Evolutionary conservation across 2,113 vertebrate genomes (phyloP), one percentile per base, ranked within the genome.

Genomic region (Camarhynchus parvulus): DNA sequence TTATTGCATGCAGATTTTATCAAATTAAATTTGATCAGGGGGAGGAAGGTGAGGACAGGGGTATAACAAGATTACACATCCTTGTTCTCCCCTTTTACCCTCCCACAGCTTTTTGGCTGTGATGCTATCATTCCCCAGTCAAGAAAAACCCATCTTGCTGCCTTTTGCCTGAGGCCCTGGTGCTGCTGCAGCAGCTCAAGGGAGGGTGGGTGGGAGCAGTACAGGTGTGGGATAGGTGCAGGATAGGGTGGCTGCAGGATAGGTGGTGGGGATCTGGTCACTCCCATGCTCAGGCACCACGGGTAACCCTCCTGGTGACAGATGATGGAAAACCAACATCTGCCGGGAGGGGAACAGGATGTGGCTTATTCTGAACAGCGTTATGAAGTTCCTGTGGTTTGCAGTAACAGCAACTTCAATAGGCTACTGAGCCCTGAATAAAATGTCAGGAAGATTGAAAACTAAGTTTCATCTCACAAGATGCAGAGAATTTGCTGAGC

Each of bases 1-100:
- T 91, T 97, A 96, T 73, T 90, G 94, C 83, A 59, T 11, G 77
- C 90, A 83, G 95, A 89, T 96, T 97, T 95, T 85, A 94, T 90
- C 83, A 93, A 91, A 96, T 95, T 97, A 95, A 95, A 96, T 95
- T 91, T 89, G 76, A 89, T 90, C 13, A 16, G 22, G 33, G 50
- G 62, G 69, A 85, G 62, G 88, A 95, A 96, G 91, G 89, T 72
- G 77, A 92, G 55, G 87, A 83, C 1, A 2, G 15, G 22, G 9
- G 2, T 50, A n/a, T 83, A 94, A 94, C 1, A 9, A 50, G 46
- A 81, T 83, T 90, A 44, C 44, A 83, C 2, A 7, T 74, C 73
- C 75, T 90, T 67, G 9, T 78, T 91, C 61, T 83, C 27, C 25
- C 18, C 18, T 78, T 87, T 80, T 55, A 12, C 30, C 41, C 18